Base-by-base conservation (phyloP, 1,140 invertebrate species). In the Ceratoteleas bidentatus region DNA sequence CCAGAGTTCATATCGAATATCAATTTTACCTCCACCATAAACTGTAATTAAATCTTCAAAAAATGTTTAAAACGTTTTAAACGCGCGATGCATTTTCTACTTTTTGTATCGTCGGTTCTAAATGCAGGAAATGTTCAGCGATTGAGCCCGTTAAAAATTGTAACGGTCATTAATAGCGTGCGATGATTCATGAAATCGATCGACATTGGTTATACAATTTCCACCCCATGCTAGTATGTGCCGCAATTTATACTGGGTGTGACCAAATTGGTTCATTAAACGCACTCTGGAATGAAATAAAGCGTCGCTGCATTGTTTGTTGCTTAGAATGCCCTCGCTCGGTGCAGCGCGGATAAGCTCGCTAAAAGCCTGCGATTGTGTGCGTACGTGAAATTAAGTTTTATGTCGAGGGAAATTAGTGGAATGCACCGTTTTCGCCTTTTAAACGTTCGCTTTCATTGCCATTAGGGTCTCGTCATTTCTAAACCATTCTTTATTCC, bases 231-330 rank as follows among this genome's bases (percentile, higher is more conserved):
- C 11, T 11, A 50, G 53, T 52, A 49, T 8, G 13, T 68, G 53
- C 47, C 16, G 58, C 64, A 75, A 78, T 78, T 78, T 75, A 70
- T 75, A 53, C 65, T 78, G 74, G 81, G 74, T 83, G 69, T 70
- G 74, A 69, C 70, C 60, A 70, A 78, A 78, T 83, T 78, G 75
- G 75, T 78, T 70, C 69, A 60, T 76, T 81, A 68, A 75, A 70
- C 47, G 47, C 53, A 15, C 33, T 24, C 34, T 45, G 14, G 11
- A 65, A 73, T 79, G 68, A 79, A 79, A 65, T 79, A 61, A 58
- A 79, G 14, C 40, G 14, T 70, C 52, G 14, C 34, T 6, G 53
- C 68, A 72, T 79, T 79, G 65, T 79, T 60, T 49, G 61, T 14
- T 57, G 13, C 33, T 60, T 57, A 43, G 16, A 57, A 56, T 57